These are phyloP conservation scores for Herpailurus yagouaroundi DNA, from an alignment of 2,113 vertebrate genomes.

Conservation along the genomic window DNA sequence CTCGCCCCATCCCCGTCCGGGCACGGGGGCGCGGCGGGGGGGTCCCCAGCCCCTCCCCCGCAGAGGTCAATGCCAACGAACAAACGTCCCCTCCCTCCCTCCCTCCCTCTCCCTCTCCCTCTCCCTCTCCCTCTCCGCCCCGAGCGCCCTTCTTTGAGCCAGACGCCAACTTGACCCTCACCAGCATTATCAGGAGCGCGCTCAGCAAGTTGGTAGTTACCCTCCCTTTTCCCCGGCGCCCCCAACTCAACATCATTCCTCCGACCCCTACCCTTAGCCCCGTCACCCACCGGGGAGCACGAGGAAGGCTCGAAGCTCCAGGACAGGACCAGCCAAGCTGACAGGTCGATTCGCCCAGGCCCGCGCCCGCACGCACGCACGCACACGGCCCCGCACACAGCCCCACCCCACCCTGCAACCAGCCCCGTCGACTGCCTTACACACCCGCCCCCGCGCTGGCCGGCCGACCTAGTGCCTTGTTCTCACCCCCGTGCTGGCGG, in stretches of 20 bases:
- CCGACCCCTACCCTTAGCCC: background rate
- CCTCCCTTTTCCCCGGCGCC: background rate
- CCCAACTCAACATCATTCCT: conserved; percentile 13
- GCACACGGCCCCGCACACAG: conserved; percentile 67
- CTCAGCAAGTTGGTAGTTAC: conserved; percentile 78
- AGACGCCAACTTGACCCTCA: conserved; percentile 83
- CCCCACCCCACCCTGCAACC: conserved; percentile 50
- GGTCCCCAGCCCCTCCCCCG: conserved; percentile 59
- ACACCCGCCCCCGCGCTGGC: conserved; percentile 80
- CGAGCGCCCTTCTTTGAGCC: conserved; percentile 81
- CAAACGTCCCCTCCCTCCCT: conserved; percentile 57
- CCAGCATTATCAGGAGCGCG: conserved; percentile 81
- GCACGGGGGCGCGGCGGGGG: conserved; percentile 42
- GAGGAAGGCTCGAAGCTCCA: conserved; percentile 70
- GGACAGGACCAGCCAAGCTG: conserved; percentile 67
- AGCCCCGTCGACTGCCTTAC: conserved; percentile 78
- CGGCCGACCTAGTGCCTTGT: conserved; percentile 82
- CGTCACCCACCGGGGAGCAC: conserved; percentile 49
- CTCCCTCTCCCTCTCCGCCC: background rate
- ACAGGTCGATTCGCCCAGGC: conserved; percentile 70
- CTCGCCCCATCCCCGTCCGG: conserved; percentile 41
- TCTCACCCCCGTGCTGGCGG: conserved; percentile 82
- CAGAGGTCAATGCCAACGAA: conserved; percentile 79
- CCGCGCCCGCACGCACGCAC: conserved; percentile 71
- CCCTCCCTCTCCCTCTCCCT: too few relatives aligned